Conservation (phyloP, 2,113 vertebrate genomes). For the Campylomormyrus numenius region DNA sequence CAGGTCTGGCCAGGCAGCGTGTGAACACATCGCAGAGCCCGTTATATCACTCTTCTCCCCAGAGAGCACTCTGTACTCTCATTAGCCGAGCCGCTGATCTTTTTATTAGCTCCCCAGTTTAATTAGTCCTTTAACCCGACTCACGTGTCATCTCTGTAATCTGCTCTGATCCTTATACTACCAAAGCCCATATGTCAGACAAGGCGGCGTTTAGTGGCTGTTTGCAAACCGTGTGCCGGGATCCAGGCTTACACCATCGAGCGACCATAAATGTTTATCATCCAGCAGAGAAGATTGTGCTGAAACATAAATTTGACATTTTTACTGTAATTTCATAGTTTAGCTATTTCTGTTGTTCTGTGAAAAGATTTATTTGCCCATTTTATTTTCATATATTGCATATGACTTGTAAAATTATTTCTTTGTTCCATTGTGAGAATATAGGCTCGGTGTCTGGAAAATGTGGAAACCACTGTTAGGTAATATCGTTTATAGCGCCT, state of each 20-base stretch:
- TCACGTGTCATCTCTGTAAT: slow-evolving; percentile 9
- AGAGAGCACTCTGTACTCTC: slow-evolving; percentile 18
- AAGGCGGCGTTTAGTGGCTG: background rate
- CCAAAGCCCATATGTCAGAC: slow-evolving; percentile 11
- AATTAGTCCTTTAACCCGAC: slow-evolving; percentile 19
- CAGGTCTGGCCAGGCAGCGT: slow-evolving; percentile 1
- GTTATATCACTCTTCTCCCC: slow-evolving; percentile 14
- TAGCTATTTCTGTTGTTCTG: background rate
- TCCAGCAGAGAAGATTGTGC: background rate
- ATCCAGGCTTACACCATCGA: background rate
- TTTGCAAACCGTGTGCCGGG: background rate
- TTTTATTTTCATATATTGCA: background rate
- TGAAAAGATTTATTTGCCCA: background rate
- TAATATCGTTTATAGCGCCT: background rate
- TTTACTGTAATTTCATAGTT: background rate
- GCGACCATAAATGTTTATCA: background rate
- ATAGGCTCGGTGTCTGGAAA: background rate
- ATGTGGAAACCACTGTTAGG: background rate
- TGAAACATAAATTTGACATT: background rate
- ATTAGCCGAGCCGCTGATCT: slow-evolving; percentile 22
- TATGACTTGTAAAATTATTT: background rate
- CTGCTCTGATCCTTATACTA: slow-evolving; percentile 12
- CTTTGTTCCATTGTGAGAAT: background rate
- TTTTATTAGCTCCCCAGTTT: slow-evolving; percentile 12
- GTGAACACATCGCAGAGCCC: background rate